These are phyloP conservation scores for Microcebus lehilahytsara DNA, from an alignment of 2,113 vertebrate genomes.

Conservation along the genomic window DNA sequence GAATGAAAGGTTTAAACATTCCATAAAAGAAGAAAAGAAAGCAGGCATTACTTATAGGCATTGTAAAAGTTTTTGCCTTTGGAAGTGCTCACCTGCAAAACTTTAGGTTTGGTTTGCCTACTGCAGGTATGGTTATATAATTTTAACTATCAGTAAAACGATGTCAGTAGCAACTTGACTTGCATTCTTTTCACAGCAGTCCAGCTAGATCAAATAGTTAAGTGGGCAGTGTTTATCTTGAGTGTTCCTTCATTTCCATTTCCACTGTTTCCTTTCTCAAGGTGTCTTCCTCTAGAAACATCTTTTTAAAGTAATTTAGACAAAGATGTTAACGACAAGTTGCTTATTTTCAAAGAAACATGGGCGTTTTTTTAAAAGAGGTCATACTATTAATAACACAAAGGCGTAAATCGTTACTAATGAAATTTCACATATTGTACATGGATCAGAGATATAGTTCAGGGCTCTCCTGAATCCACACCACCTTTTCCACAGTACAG, in stretches of 20 bases:
- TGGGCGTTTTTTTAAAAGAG: not conserved
- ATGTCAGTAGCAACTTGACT: not conserved
- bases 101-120: not conserved
- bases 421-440: not conserved
- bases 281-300: constrained; percentile 25
- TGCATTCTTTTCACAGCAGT: not conserved
- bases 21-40: constrained; percentile 24
- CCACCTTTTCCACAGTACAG: not conserved
- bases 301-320: not conserved
- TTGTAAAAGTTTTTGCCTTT: not conserved
- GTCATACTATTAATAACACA: not conserved
- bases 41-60: not conserved
- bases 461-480: not conserved
- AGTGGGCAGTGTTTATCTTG: not conserved
- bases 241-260: constrained; percentile 31
- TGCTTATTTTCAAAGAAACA: constrained; percentile 33
- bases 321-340: constrained; percentile 29
- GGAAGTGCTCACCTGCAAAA: not conserved
- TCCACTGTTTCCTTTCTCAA: constrained; percentile 4
- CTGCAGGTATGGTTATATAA: not conserved
- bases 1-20: constrained; percentile 34
- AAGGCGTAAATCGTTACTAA: not conserved
- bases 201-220: not conserved
- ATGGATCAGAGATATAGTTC: not conserved
- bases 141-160: constrained; percentile 16